Evolutionary conservation across 2,888 invertebrate species (phyloP).

Genomic region (Sphinx pinastri): DNA sequence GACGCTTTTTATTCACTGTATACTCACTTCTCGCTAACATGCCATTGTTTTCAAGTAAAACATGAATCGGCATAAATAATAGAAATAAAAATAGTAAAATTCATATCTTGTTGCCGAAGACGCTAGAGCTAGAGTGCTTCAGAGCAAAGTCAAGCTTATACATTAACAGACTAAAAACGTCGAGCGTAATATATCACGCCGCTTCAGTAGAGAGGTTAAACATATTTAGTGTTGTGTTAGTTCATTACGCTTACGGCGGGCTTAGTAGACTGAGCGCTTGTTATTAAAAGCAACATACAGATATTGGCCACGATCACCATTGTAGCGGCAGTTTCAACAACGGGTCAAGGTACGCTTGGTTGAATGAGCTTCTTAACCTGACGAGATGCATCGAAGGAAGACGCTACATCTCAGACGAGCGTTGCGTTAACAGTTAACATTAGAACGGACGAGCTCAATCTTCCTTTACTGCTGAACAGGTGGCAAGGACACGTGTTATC

Average conservation of each 20-base stretch:
- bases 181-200: constrained; percentile 67
- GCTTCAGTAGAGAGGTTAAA: constrained; percentile 62
- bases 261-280: constrained; percentile 64
- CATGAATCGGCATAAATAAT: constrained; percentile 8
- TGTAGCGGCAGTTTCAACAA: constrained; percentile 52
- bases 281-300: constrained; percentile 56
- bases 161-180: constrained; percentile 40
- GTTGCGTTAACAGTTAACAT: background rate
- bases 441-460: constrained; percentile 31
- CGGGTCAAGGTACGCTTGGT: constrained; percentile 68
- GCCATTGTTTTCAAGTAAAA: background rate
- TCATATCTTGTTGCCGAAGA: constrained; percentile 13
- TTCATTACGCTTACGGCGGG: constrained; percentile 63
- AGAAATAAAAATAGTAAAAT: background rate
- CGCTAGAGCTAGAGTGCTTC: constrained; percentile 8
- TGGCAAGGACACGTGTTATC: constrained; percentile 37
- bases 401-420: background rate
- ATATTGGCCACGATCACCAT: constrained; percentile 50
- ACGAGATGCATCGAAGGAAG: constrained; percentile 56
- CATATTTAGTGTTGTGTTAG: constrained; percentile 55
- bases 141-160: background rate
- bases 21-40: constrained; percentile 20
- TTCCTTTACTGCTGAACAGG: constrained; percentile 50
- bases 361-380: constrained; percentile 58
- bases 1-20: constrained; percentile 17